phyloP scores from a whole-genome alignment of 2,797 vertebrate species.

The Acanthopagrus latus region DNA sequence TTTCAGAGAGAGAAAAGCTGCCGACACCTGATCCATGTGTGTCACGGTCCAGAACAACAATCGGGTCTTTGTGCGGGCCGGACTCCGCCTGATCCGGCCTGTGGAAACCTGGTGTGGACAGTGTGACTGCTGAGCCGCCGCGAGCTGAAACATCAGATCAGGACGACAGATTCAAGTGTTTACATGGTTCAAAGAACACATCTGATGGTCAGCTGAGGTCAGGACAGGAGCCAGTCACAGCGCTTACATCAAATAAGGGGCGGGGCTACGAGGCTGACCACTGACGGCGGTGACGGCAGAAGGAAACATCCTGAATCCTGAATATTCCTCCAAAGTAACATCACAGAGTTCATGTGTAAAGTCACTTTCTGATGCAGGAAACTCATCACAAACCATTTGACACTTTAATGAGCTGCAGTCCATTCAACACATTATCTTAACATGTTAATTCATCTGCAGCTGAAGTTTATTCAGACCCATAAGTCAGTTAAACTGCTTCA shows the following conservation, averaged over 20 bases:
- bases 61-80: conserved; percentile 40
- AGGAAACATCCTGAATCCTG: no score
- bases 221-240: conserved; percentile 13
- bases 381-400: no score
- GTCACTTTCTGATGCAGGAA: no score
- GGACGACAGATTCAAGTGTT: conserved; percentile 4
- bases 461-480: no score
- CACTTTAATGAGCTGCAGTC: no score
- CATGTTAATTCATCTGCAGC: no score
- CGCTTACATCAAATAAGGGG: background rate
- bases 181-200: conserved; percentile 10
- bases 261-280: background rate
- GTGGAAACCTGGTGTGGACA: background rate
- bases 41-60: conserved; percentile 43
- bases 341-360: no score
- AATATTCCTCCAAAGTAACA: no score
- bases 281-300: background rate
- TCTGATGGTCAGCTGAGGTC: conserved; percentile 26
- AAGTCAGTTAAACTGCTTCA: no score
- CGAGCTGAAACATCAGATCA: background rate
- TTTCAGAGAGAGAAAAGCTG: conserved; percentile 17
- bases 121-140: background rate
- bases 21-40: conserved; percentile 54
- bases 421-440: no score
- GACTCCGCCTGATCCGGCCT: background rate